These are phyloP conservation scores for Caenorhabditis imperialis DNA, from an alignment of 2,888 invertebrate species.

Conservation along the genomic window DNA sequence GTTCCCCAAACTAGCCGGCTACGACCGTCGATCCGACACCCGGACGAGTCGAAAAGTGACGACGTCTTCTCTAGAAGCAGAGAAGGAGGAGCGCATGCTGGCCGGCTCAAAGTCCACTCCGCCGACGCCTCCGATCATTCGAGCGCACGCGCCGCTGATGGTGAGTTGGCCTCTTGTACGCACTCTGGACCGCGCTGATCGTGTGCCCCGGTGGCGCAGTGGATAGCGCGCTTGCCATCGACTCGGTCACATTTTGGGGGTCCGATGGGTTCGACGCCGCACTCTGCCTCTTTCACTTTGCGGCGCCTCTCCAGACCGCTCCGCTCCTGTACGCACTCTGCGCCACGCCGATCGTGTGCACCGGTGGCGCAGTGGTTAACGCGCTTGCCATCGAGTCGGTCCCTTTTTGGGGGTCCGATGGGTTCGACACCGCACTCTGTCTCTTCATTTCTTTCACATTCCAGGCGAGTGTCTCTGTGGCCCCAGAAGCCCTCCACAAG, in stretches of 20 bases:
- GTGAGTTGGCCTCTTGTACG: background rate
- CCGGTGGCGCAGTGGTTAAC: no score
- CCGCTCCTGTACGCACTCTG: no score
- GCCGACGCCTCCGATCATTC: constrained; percentile 14
- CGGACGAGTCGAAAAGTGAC: constrained; percentile 22
- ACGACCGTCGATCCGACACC: constrained; percentile 4
- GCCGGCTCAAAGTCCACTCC: constrained; percentile 15
- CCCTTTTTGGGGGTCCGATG: no score
- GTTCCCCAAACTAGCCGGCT: background rate
- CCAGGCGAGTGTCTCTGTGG: constrained; percentile 8
- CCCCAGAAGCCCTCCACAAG: constrained; percentile 8
- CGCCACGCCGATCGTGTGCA: no score
- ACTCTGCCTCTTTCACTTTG: no score
- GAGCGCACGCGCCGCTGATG: constrained; percentile 3
- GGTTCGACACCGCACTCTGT: no score
- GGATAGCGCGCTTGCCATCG: background rate
- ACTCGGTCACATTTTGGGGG: background rate
- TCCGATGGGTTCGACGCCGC: no score
- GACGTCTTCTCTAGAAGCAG: constrained; percentile 13
- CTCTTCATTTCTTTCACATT: no score
- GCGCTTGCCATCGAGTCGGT: no score
- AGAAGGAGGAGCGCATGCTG: background rate
- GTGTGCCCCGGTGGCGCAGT: no score
- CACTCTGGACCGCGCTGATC: no score
- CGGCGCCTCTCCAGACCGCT: no score